Conservation (phyloP, 2,888 invertebrate species). For the Micoletzkya japonica region DNA sequence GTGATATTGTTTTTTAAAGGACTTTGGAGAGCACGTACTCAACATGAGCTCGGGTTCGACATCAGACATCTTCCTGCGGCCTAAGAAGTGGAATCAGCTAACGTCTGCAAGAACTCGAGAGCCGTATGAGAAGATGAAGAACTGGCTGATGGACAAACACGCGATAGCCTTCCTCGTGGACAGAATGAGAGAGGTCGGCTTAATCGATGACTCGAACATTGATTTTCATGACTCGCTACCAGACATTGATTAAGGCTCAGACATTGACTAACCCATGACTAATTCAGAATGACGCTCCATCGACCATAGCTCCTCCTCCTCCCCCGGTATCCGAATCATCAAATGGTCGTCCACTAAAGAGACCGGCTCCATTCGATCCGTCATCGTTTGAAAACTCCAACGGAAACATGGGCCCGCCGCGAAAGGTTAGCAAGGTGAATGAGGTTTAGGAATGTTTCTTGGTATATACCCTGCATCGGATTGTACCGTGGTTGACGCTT, state of each 20-base stretch:
- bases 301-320: not conserved
- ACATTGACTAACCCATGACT: too few species aligned
- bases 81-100: slow-evolving; percentile 98
- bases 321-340: not conserved
- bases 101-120: slow-evolving; percentile 72
- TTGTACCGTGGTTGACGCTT: too few species aligned
- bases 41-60: slow-evolving; percentile 87
- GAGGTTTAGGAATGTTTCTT: too few species aligned
- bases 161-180: slow-evolving; percentile 32
- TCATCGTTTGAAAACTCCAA: slow-evolving; percentile 22
- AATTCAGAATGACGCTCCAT: not conserved
- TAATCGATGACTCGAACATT: not conserved
- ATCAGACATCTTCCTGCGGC: slow-evolving; percentile 92
- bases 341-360: slow-evolving; percentile 22
- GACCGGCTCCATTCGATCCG: slow-evolving; percentile 24
- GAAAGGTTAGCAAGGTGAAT: slow-evolving; percentile 22
- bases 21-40: slow-evolving; percentile 86
- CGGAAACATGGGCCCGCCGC: slow-evolving; percentile 19
- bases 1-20: slow-evolving; percentile 1
- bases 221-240: not conserved
- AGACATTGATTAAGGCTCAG: too few species aligned
- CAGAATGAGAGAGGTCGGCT: slow-evolving; percentile 26
- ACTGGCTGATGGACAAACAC: slow-evolving; percentile 35
- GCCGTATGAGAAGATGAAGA: slow-evolving; percentile 36
- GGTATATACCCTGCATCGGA: too few species aligned